Evolutionary conservation across 2,113 vertebrate genomes (phyloP).

Genomic region (Turnix velox): DNA sequence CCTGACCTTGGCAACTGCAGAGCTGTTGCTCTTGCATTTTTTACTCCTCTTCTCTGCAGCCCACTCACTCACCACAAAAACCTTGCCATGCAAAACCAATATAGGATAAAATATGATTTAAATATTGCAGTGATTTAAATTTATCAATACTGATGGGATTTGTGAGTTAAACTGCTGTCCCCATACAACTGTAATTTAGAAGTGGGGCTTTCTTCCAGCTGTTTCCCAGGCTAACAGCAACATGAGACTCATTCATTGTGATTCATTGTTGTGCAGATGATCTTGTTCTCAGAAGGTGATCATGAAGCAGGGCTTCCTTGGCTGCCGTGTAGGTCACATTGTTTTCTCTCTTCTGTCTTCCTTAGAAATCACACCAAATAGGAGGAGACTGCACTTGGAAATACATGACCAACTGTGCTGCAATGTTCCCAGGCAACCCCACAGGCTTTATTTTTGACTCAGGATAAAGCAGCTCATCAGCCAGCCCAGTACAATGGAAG

Average conservation of each 20-base stretch:
- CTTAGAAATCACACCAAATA: not conserved
- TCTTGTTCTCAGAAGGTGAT: not conserved
- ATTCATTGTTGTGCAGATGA: not conserved
- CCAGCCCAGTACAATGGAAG: not conserved
- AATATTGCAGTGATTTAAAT: not conserved
- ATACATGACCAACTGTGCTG: not conserved
- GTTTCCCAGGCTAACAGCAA: not conserved
- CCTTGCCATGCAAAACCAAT: not conserved
- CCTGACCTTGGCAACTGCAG: not conserved
- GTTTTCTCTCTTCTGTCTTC: not conserved
- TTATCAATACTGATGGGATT: not conserved
- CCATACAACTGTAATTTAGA: not conserved
- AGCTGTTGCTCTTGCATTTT: not conserved
- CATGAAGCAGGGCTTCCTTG: not conserved
- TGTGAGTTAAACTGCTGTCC: not conserved
- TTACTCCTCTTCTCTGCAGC: not conserved
- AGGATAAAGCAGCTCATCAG: not conserved
- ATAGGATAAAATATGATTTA: not conserved
- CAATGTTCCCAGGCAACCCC: fast-evolving
- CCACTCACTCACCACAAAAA: not conserved
- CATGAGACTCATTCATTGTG: not conserved
- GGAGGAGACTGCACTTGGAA: not conserved
- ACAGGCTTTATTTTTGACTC: not conserved
- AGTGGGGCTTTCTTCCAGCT: not conserved
- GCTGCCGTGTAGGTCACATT: not conserved